phyloP scores from a whole-genome alignment of 1,140 invertebrate genomes.

The Chymomyza costata region DNA sequence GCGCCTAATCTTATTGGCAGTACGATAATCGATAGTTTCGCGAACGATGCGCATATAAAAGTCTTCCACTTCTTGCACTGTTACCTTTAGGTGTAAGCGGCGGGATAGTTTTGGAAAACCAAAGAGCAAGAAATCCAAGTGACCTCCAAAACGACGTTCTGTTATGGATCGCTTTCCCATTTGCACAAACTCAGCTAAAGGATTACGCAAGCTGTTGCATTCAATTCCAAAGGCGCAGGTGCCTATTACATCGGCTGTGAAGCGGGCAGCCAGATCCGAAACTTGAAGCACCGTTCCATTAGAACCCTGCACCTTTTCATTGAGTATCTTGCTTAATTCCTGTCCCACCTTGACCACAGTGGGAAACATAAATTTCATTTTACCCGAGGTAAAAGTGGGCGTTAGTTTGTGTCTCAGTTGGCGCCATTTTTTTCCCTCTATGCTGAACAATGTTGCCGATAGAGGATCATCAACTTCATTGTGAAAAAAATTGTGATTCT shows the following conservation, averaged over 20 bases:
- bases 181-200: conserved; percentile 76
- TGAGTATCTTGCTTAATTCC: conserved; percentile 59
- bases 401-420: conserved; percentile 77
- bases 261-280: conserved; percentile 74
- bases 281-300: conserved; percentile 40
- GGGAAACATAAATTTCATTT: conserved; percentile 78
- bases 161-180: conserved; percentile 62
- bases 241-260: conserved; percentile 76
- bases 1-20: conserved; percentile 75
- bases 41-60: conserved; percentile 76
- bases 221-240: conserved; percentile 75
- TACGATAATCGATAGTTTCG: conserved; percentile 76
- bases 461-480: conserved; percentile 76
- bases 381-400: conserved; percentile 79
- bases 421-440: conserved; percentile 77
- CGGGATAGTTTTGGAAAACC: conserved; percentile 43
- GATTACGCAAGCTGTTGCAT: conserved; percentile 73
- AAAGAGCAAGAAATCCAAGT: conserved; percentile 37
- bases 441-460: conserved; percentile 74
- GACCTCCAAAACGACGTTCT: conserved; percentile 25
- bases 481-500: conserved; percentile 75
- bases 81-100: conserved; percentile 37
- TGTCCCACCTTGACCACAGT: conserved; percentile 64
- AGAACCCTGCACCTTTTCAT: conserved; percentile 11
- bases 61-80: conserved; percentile 57